These are phyloP conservation scores for Agrochola circellaris DNA, from an alignment of 2,888 invertebrate species.

Conservation along the genomic window DNA sequence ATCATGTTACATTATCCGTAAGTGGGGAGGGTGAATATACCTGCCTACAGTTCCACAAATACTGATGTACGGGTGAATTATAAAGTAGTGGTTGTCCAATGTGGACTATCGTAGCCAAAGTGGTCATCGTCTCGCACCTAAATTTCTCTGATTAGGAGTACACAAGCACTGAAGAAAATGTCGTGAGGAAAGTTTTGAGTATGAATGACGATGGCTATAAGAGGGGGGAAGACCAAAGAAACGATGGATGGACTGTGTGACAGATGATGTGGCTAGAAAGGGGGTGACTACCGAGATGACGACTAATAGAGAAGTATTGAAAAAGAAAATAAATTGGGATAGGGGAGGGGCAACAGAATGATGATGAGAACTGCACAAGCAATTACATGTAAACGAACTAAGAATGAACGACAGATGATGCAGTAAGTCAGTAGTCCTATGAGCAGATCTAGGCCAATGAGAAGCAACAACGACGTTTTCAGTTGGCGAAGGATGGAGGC, in stretches of 20 bases:
- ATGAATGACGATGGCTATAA: neutral
- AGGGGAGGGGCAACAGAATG: neutral
- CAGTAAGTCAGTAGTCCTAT: neutral
- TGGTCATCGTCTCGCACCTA: neutral
- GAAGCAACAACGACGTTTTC: neutral
- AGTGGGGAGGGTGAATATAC: constrained; percentile 1
- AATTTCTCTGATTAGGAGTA: neutral
- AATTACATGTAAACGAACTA: neutral
- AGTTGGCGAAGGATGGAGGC: neutral
- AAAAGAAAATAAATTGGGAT: neutral
- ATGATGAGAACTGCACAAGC: too few relatives aligned
- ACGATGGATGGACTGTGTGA: neutral
- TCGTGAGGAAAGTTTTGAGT: neutral
- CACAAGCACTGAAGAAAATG: neutral
- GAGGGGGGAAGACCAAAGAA: neutral
- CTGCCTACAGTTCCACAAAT: neutral
- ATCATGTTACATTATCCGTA: constrained; percentile 37
- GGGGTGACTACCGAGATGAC: neutral
- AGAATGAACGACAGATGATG: neutral
- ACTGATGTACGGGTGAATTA: constrained; percentile 3
- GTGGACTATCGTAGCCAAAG: neutral
- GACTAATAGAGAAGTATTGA: neutral
- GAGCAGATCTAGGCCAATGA: neutral
- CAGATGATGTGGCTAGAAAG: too few relatives aligned
- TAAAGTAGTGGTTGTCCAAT: neutral